phyloP scores from a whole-genome alignment of 2,797 vertebrate genomes.

The Prunella strophiata region DNA sequence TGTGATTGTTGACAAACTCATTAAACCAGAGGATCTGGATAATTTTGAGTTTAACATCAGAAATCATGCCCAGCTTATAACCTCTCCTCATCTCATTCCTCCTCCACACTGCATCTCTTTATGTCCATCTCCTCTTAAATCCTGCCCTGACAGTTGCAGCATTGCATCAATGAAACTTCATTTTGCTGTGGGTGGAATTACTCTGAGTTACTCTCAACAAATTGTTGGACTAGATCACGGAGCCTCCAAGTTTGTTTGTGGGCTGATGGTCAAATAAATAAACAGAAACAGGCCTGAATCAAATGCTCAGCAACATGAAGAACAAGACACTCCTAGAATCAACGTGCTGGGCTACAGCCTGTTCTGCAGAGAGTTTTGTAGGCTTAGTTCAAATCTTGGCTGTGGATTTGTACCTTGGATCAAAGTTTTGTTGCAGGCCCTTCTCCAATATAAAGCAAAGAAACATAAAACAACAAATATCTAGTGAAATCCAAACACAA shows the following conservation, averaged over 20 bases:
- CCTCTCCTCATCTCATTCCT: not conserved
- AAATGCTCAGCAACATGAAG: not conserved
- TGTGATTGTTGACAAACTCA: not conserved
- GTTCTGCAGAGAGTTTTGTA: not conserved
- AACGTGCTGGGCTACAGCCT: not conserved
- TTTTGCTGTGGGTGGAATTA: not conserved
- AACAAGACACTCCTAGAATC: not conserved
- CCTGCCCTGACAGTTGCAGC: not conserved
- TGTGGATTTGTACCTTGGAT: slow-evolving; percentile 59
- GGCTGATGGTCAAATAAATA: slow-evolving; percentile 32
- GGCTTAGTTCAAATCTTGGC: slow-evolving; percentile 58
- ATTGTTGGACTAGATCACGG: not conserved
- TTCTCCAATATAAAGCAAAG: slow-evolving; percentile 63
- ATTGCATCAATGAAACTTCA: not conserved
- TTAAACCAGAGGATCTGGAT: not conserved
- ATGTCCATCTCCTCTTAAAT: fast-evolving
- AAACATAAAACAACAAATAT: slow-evolving; percentile 60
- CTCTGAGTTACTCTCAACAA: not conserved
- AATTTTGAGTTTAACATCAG: not conserved
- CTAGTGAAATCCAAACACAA: slow-evolving; percentile 57
- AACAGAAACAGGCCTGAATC: slow-evolving; percentile 16
- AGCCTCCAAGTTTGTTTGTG: not conserved
- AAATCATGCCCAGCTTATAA: not conserved
- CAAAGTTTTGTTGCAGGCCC: slow-evolving; percentile 52
- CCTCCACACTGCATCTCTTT: not conserved